phyloP scores from a whole-genome alignment of 1,140 invertebrate species.

The Octopus bimaculoides region DNA sequence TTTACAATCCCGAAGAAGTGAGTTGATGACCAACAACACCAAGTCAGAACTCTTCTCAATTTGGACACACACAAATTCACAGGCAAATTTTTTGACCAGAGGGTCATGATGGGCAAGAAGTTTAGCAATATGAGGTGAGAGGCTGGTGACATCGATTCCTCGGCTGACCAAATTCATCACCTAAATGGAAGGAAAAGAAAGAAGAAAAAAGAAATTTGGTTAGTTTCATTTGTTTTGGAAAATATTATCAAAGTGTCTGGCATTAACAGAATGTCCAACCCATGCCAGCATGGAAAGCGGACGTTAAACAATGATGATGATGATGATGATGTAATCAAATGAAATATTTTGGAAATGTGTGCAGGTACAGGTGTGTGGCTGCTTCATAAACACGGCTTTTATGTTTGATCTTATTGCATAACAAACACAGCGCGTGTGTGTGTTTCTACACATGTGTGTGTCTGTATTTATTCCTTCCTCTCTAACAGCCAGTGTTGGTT shows the following conservation, averaged over 20 bases:
- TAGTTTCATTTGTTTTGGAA: background rate
- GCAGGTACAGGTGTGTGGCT: no score
- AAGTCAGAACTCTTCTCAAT: slow-evolving; percentile 26
- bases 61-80: slow-evolving; percentile 30
- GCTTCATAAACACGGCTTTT: no score
- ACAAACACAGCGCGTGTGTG: no score
- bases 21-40: slow-evolving; percentile 40
- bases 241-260: background rate
- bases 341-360: background rate
- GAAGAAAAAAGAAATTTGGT: background rate
- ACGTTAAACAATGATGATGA: background rate
- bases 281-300: background rate
- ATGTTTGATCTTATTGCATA: no score
- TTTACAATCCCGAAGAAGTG: slow-evolving; percentile 34
- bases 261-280: background rate
- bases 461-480: no score
- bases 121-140: slow-evolving; percentile 36
- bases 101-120: slow-evolving; percentile 39
- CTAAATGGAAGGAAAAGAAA: slow-evolving; percentile 12
- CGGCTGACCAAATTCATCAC: slow-evolving; percentile 16
- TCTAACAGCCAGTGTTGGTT: no score
- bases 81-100: slow-evolving; percentile 39
- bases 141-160: slow-evolving; percentile 20
- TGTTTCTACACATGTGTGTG: no score
- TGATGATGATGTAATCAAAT: background rate